These are phyloP conservation scores for Illadopsis cleaveri DNA, from an alignment of 2,113 vertebrate genomes.

Conservation along the genomic window DNA sequence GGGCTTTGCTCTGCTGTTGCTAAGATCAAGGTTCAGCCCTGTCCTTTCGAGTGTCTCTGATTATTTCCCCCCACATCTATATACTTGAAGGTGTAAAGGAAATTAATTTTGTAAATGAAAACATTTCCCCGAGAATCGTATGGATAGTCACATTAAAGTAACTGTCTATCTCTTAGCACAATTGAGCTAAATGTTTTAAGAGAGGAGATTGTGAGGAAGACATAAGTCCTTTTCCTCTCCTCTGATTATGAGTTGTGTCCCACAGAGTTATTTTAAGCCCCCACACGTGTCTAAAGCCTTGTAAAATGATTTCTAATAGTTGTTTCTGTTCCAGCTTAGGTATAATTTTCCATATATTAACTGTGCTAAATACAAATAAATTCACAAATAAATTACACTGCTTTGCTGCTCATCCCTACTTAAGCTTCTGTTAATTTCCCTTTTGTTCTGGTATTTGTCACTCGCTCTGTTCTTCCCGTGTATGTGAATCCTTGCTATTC, in stretches of 20 bases:
- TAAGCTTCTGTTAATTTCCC: constrained; percentile 57
- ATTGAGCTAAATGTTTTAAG: neutral
- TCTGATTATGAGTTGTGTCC: neutral
- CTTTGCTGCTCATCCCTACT: constrained; percentile 47
- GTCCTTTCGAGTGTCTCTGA: neutral
- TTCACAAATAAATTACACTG: constrained; percentile 40
- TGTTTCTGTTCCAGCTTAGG: constrained; percentile 1
- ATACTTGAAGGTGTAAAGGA: neutral
- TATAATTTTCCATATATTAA: constrained; percentile 51
- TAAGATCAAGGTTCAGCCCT: neutral
- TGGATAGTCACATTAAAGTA: neutral
- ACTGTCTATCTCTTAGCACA: neutral
- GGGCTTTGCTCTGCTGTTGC: neutral
- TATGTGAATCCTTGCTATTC: neutral
- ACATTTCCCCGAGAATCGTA: neutral
- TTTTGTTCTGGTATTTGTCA: constrained; percentile 52
- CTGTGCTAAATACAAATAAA: constrained; percentile 38
- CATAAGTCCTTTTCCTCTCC: neutral
- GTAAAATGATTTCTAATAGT: constrained; percentile 2
- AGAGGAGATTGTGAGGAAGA: neutral
- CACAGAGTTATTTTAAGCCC: neutral
- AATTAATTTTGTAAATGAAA: neutral
- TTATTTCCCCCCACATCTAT: neutral
- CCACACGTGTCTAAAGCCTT: neutral
- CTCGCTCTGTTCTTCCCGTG: neutral